Evolutionary conservation across 2,888 invertebrate genomes (phyloP).

Genomic region (Pammene aurita): DNA sequence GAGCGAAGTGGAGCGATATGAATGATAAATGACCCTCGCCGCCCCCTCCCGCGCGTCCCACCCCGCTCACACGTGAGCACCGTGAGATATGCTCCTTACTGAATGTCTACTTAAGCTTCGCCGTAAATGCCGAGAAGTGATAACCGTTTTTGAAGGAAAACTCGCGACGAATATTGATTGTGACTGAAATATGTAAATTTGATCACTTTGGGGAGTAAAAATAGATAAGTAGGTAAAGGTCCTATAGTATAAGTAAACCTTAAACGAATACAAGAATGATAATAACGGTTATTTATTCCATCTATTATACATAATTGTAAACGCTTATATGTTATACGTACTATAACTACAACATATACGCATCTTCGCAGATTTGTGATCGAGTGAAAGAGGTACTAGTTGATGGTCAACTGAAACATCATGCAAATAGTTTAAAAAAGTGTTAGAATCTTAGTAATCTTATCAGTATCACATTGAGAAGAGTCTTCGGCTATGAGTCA

Average conservation of each 20-base stretch:
- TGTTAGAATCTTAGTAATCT: no score
- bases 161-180: slow-evolving; percentile 65
- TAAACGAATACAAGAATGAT: no score
- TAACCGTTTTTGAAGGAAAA: slow-evolving; percentile 69
- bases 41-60: slow-evolving; percentile 50
- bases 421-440: no score
- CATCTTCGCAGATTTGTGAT: no score
- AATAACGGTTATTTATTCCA: no score
- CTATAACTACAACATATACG: no score
- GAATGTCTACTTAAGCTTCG: slow-evolving; percentile 70
- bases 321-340: no score
- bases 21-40: slow-evolving; percentile 83
- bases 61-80: slow-evolving; percentile 77
- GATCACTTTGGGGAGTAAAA: slow-evolving; percentile 12
- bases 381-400: no score
- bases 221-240: neutral
- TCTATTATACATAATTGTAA: no score
- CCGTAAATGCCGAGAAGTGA: slow-evolving; percentile 69
- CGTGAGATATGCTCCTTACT: slow-evolving; percentile 69
- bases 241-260: no score
- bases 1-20: slow-evolving; percentile 84
- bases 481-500: neutral
- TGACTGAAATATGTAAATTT: slow-evolving; percentile 48
- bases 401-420: no score
- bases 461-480: no score